Evolutionary conservation across 2,888 invertebrate species (phyloP).

Genomic region (Blera fallax): DNA sequence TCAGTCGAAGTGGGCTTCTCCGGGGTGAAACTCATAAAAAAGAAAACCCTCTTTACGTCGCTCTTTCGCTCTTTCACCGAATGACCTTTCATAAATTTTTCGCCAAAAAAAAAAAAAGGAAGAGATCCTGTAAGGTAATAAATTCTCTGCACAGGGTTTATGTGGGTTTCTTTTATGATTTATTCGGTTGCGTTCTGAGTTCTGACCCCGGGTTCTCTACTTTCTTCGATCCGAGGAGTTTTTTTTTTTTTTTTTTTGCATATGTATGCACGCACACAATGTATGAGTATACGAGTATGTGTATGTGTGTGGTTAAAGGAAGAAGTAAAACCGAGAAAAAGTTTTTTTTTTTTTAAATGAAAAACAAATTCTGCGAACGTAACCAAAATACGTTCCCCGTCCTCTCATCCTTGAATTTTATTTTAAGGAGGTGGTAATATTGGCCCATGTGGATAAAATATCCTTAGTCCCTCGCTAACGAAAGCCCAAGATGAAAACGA

Average conservation of each 20-base stretch:
- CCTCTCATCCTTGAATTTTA: background rate
- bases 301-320: background rate
- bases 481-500: background rate
- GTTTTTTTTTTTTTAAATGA: background rate
- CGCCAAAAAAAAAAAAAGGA: background rate
- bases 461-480: background rate
- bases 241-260: background rate
- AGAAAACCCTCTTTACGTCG: background rate
- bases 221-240: background rate
- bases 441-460: slow-evolving; percentile 6
- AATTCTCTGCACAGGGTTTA: slow-evolving; percentile 52
- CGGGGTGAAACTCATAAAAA: background rate
- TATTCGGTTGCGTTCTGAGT: slow-evolving; percentile 51
- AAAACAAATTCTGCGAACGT: slow-evolving; percentile 9
- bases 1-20: background rate
- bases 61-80: background rate
- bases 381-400: background rate
- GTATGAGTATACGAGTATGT: background rate
- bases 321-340: background rate
- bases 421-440: background rate
- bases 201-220: slow-evolving; percentile 23
- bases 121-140: slow-evolving; percentile 41
- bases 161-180: slow-evolving; percentile 66
- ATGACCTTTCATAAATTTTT: slow-evolving; percentile 54
- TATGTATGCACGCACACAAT: background rate